phyloP scores from a whole-genome alignment of 2,113 vertebrate genomes.

The Sminthopsis crassicaudata region DNA sequence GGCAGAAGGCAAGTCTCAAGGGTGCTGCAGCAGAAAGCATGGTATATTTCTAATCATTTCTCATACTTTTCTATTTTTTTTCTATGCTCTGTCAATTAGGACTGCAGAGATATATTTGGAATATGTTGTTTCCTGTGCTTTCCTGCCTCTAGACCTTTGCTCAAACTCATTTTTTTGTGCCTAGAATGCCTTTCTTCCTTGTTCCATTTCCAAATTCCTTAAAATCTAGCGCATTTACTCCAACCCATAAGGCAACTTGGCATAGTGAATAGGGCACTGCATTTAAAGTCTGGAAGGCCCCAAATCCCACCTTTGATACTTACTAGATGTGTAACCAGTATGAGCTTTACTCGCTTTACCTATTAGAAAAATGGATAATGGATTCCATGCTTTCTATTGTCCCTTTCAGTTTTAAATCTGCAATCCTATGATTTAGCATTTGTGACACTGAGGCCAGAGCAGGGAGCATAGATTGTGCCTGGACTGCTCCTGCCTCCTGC shows the following conservation, averaged over 20 bases:
- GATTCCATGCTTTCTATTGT: neutral
- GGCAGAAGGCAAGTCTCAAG: neutral
- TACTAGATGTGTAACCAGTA: neutral
- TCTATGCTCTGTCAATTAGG: neutral
- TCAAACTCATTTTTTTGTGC: neutral
- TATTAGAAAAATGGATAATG: neutral
- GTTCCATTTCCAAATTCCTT: neutral
- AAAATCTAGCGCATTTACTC: neutral
- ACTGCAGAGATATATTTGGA: neutral
- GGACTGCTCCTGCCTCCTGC: neutral
- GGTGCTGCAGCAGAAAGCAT: neutral
- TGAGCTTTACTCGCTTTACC: neutral
- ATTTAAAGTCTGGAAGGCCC: neutral
- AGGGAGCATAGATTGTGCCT: neutral
- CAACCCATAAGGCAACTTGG: neutral
- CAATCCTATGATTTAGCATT: neutral
- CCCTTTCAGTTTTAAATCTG: neutral
- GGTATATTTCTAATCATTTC: neutral
- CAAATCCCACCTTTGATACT: neutral
- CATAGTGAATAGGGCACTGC: neutral
- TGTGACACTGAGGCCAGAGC: neutral
- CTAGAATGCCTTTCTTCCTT: neutral
- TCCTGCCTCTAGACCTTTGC: neutral
- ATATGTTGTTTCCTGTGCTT: neutral
- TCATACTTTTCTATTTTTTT: neutral